Conservation (phyloP, 2,797 vertebrate species). For the Zenarchopterus dispar region DNA sequence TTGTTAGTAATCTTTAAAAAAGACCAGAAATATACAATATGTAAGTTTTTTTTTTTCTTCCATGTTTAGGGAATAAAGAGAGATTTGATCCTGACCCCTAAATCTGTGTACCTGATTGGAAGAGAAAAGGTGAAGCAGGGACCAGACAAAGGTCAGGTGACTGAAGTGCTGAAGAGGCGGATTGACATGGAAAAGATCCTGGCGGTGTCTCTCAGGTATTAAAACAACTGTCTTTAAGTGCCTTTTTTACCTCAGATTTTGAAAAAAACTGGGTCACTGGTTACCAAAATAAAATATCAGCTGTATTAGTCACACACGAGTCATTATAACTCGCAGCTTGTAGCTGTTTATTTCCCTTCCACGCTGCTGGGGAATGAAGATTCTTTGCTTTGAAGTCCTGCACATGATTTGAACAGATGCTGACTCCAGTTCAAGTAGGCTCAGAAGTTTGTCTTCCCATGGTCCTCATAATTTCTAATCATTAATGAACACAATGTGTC, state of each 20-base stretch:
- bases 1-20: not conserved
- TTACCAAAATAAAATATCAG: too few relatives aligned
- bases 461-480: not conserved
- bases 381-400: not conserved
- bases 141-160: constrained; percentile 93
- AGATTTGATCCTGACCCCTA: constrained; percentile 94
- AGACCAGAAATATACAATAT: not conserved
- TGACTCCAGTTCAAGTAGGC: not conserved
- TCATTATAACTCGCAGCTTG: not conserved
- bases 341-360: not conserved
- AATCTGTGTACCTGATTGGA: constrained; percentile 93
- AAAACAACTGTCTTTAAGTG: not conserved
- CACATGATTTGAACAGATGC: not conserved
- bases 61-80: constrained; percentile 89
- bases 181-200: constrained; percentile 93
- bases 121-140: constrained; percentile 96
- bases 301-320: not conserved
- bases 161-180: constrained; percentile 91
- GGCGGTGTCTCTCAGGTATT: constrained; percentile 91
- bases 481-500: not conserved
- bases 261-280: too few relatives aligned
- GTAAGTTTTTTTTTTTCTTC: constrained; percentile 4
- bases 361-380: not conserved
- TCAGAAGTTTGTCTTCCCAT: not conserved
- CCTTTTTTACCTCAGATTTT: too few relatives aligned